Evolutionary conservation across 2,113 vertebrate genomes (phyloP).

Genomic region (Mandrillus leucophaeus): DNA sequence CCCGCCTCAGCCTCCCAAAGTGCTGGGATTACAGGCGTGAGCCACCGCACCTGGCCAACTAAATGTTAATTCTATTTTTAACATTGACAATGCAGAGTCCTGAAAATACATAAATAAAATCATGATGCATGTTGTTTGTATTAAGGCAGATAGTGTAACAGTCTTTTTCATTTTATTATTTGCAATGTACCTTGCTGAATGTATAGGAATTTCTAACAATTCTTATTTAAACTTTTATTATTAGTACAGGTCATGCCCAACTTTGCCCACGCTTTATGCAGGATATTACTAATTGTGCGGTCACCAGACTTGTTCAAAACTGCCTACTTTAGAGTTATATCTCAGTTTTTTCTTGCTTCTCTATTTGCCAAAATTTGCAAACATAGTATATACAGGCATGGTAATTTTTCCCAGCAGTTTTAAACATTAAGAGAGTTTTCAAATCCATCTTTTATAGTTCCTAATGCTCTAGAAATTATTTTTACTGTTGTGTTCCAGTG

Average conservation of each 20-base stretch:
- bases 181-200: not conserved
- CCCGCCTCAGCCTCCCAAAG: too few species aligned
- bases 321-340: not conserved
- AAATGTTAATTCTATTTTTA: not conserved
- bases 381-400: not conserved
- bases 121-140: not conserved
- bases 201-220: not conserved
- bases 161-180: not conserved
- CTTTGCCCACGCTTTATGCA: not conserved
- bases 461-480: not conserved
- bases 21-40: too few species aligned
- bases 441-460: not conserved
- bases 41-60: fast-evolving
- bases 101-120: not conserved
- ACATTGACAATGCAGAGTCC: not conserved
- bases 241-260: not conserved
- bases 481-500: not conserved
- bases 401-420: not conserved
- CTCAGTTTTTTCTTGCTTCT: not conserved
- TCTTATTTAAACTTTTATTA: not conserved
- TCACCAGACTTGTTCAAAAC: not conserved
- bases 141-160: not conserved
- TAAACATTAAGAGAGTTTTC: not conserved
- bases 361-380: not conserved
- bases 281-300: not conserved